A percentile compares a stretch with the other conserved stretches of the same genome.
Evolutionary conservation across 2,888 invertebrate species (phyloP).

Genomic region (Drosophila cognata): DNA sequence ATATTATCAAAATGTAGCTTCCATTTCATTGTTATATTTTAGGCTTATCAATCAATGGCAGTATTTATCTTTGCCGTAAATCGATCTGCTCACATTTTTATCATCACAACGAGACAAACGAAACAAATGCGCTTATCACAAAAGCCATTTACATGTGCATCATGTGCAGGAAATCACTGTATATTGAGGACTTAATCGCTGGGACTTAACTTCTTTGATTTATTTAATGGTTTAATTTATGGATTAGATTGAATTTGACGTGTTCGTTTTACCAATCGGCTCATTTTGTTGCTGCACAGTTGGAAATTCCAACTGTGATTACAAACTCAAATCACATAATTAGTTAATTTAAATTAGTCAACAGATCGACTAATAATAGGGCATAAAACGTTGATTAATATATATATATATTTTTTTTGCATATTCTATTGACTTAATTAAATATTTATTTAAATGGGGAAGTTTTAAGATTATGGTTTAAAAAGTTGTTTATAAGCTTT

Average conservation of each 20-base stretch:
- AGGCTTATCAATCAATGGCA: slow-evolving; percentile 1
- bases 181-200: neutral
- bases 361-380: neutral
- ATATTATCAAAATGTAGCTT: neutral
- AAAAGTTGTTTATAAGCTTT: neutral
- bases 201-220: slow-evolving; percentile 3
- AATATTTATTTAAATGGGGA: neutral
- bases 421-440: neutral
- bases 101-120: slow-evolving; percentile 12
- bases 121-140: slow-evolving; percentile 36
- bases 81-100: slow-evolving; percentile 33
- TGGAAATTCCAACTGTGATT: neutral
- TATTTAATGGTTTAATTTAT: neutral
- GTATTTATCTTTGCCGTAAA: slow-evolving; percentile 36
- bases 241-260: neutral
- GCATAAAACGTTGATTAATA: neutral
- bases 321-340: neutral
- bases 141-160: slow-evolving; percentile 16
- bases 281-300: neutral
- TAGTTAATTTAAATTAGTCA: neutral
- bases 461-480: neutral
- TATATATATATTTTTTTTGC: neutral
- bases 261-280: neutral
- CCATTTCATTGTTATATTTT: neutral
- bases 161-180: neutral